These are phyloP conservation scores for Hirtodrosophila cameraria DNA, from an alignment of 2,888 invertebrate species.

Conservation along the genomic window DNA sequence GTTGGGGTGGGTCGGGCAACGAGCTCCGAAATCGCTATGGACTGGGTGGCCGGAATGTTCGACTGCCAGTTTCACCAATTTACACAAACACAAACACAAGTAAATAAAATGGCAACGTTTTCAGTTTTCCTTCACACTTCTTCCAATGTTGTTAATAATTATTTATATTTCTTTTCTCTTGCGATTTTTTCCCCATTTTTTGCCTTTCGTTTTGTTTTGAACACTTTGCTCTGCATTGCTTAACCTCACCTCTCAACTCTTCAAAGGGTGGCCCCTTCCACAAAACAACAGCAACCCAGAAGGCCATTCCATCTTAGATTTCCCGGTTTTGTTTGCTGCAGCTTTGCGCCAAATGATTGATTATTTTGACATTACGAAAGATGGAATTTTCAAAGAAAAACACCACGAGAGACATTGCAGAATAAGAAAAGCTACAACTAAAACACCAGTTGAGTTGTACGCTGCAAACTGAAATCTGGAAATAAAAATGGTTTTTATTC, in stretches of 20 bases:
- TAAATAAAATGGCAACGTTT: slow-evolving; percentile 53
- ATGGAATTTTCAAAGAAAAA: not conserved
- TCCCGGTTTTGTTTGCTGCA: slow-evolving; percentile 17
- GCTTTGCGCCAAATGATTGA: slow-evolving; percentile 53
- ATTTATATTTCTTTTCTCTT: slow-evolving; percentile 11
- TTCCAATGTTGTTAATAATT: slow-evolving; percentile 21
- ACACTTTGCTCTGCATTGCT: slow-evolving; percentile 15
- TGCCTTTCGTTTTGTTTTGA: not conserved
- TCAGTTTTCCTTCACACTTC: slow-evolving; percentile 49
- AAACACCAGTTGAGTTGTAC: no score
- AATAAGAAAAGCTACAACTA: not conserved
- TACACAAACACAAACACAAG: slow-evolving; percentile 5
- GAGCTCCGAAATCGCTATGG: not conserved
- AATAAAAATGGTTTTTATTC: no score
- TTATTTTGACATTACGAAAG: slow-evolving; percentile 35
- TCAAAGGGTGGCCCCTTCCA: not conserved
- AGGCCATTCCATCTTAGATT: not conserved
- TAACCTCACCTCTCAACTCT: not conserved
- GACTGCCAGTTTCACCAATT: slow-evolving; percentile 15
- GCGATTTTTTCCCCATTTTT: not conserved
- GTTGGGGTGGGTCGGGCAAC: not conserved
- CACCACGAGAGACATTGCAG: not conserved
- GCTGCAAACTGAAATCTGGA: no score
- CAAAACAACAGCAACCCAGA: slow-evolving; percentile 6
- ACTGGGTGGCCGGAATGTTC: slow-evolving; percentile 8